phyloP scores from a whole-genome alignment of 2,113 vertebrate species.

The Dasyurus viverrinus region DNA sequence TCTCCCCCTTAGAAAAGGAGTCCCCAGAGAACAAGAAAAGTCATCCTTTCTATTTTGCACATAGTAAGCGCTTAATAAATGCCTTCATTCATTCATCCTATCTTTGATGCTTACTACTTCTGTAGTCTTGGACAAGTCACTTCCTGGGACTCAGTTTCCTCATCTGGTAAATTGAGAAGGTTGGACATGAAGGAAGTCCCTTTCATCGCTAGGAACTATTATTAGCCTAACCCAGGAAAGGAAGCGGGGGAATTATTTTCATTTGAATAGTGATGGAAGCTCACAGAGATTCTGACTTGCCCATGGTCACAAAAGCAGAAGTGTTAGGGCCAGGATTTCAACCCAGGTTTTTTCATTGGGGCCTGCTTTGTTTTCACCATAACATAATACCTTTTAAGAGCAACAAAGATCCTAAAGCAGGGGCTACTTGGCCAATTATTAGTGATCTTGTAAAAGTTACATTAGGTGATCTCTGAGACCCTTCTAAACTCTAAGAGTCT shows the following conservation, averaged over 20 bases:
- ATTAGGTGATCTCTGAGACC: neutral
- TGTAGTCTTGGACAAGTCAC: neutral
- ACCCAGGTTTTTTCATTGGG: neutral
- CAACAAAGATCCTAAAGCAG: neutral
- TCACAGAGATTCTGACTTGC: neutral
- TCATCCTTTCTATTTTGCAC: neutral
- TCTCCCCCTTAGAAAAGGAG: neutral
- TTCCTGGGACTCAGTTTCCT: neutral
- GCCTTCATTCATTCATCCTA: neutral
- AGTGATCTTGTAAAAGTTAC: neutral
- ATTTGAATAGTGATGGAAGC: neutral
- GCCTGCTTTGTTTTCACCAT: neutral
- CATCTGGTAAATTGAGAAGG: neutral
- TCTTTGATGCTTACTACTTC: neutral
- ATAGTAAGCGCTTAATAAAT: neutral
- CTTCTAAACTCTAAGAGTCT: neutral
- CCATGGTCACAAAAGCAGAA: neutral
- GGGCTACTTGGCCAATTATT: neutral
- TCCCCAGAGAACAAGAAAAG: neutral
- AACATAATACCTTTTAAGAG: neutral
- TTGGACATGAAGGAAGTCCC: neutral
- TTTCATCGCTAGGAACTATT: neutral
- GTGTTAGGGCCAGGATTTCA: neutral
- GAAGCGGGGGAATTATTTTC: neutral
- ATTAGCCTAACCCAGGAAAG: neutral